These are phyloP conservation scores for Trachops cirrhosus DNA, from an alignment of 2,797 vertebrate genomes.

Conservation along the genomic window DNA sequence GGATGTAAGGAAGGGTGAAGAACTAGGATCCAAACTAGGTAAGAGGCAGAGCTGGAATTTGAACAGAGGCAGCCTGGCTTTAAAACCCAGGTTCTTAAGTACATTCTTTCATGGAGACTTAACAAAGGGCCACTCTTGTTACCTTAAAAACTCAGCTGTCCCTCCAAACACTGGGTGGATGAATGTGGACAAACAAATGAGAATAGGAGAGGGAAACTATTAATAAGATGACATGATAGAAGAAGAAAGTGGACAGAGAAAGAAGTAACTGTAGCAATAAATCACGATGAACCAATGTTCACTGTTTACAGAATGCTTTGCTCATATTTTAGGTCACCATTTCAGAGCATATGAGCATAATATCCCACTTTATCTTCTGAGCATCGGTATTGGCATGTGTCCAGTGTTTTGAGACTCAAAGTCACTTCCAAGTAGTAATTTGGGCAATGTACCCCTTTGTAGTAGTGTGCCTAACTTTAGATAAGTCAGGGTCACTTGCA, in stretches of 20 bases:
- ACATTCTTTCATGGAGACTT: background rate
- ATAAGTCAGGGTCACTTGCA: background rate
- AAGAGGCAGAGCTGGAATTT: background rate
- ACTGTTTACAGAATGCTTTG: background rate
- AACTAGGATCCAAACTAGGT: background rate
- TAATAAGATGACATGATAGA: background rate
- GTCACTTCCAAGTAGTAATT: background rate
- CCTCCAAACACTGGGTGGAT: background rate
- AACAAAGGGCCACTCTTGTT: background rate
- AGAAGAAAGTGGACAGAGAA: background rate
- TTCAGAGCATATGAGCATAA: background rate
- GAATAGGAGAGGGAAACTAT: background rate
- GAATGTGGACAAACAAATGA: background rate
- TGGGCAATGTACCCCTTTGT: background rate
- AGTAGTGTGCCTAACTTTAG: background rate
- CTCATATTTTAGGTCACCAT: background rate
- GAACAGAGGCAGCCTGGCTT: background rate
- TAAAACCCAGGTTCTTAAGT: background rate
- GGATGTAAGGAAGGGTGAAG: background rate
- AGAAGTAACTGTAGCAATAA: background rate
- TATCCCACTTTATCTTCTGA: background rate
- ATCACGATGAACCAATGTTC: background rate
- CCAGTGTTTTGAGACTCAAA: background rate
- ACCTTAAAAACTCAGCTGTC: background rate
- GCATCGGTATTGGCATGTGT: background rate